Base-by-base conservation (phyloP, 2,113 vertebrate species). In the Gorsachius goisagi region DNA sequence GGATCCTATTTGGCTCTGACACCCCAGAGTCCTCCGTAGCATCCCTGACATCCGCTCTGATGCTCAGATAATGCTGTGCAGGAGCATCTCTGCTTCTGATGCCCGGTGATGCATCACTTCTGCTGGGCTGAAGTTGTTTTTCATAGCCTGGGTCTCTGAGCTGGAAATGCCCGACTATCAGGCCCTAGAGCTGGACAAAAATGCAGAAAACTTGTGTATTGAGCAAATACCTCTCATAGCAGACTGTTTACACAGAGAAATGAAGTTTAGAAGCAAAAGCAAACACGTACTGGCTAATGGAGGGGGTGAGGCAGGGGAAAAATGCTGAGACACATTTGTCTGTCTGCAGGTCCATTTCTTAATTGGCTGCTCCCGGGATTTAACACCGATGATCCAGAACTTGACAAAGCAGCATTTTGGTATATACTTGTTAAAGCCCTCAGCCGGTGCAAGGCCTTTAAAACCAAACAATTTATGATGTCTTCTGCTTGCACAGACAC, bases 231-330 rank as follows among this genome's bases (percentile, higher is more conserved):
- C 71, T 96, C 88, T 92, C 26, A 41, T 76, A 92, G 92, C 83
- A 95, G 95, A 92, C 93, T 93, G 90, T 91, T 85, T 93, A 88
- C 86, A 73, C 79, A 93, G 82, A 90, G 93, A 89, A 93, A 85
- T 4, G 5, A 86, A 91, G 81, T 94, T 96, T 27, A 84, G 95
- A 76, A 92, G 85, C 88, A 63, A 89, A 95, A 94, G 75, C 88
- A 91, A 96, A 83, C 89, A 88, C 3, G 41, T 35, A 3, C 58
- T 66, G 94, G 90, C 81, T 87, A 45, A 91, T 7, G 3, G 75
- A 80, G 89, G 73, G 91, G 81, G 93, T 0, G 73, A 93, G 95
- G 95, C 84, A 71, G 73, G 79, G 68, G 53, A 85, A 68, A 85
- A 95, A 72, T 1, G 50, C 76, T 2, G 32, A 58, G 87, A 7